Evolutionary conservation across 2,113 vertebrate species (phyloP), one percentile per base, ranked within the genome.

Genomic region (Syngnathus scovelli): DNA sequence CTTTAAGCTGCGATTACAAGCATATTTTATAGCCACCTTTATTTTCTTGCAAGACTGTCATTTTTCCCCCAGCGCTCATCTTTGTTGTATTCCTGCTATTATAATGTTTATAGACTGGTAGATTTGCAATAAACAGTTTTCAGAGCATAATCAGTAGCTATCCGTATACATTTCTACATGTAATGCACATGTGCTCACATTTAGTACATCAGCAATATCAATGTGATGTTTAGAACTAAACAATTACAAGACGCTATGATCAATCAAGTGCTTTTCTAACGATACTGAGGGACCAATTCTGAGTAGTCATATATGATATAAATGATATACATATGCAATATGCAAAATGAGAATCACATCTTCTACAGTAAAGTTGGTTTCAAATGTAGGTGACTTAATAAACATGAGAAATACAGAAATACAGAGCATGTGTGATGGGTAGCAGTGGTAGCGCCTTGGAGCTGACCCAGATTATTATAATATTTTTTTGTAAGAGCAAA

Each of bases 1-100:
- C 69, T 80, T 83, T 69, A 73, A 76, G 80, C 82, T 88, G 90
- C 85, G 85, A 76, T 52, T 59, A 73, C 82, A 88, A 91, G 82
- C 83, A 81, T 67, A 74, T 79, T 71, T 78, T 78, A 6, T 66
- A 75, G 76, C 73, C 41, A 48, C 39, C 67, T 62, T 43, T 66
- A 23, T 72, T 76, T 73, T 68, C 13, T 73, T 76, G 73, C 43
- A 36, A 76, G 70, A 49, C 68, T 58, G 66, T 27, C 37, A 55
- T 3, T 60, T 51, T 66, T 15, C 37, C 37, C 59, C 16, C 21
- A 39, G 48, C 37, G 46, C 64, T 60, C 5, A 27, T 75, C 68
- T 49, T 64, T 63, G 56, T 64, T 68, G 66, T n/a, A n/a, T 81
- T 78, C 81, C 78, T 79, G 80, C 78, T 77, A 56, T 64, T 58